A percentile compares a stretch with the other conserved stretches of the same genome.
Conservation (phyloP, 2,888 invertebrate genomes). For the Epirrhoe tristata region DNA sequence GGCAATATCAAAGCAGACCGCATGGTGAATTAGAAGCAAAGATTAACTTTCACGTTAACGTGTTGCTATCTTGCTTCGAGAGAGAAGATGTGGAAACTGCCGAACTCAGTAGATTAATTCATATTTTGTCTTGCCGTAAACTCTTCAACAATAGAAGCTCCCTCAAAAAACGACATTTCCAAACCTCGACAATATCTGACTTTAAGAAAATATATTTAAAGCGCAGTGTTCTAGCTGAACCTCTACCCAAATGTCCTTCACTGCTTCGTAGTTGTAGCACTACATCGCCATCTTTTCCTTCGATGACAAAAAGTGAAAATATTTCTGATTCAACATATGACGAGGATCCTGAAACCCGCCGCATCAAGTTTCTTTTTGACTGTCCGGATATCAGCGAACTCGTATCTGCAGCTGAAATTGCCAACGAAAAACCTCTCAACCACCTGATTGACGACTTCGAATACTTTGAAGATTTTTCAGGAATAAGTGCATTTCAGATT, state of each 20-base stretch:
- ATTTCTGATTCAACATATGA: constrained; percentile 43
- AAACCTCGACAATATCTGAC: constrained; percentile 59
- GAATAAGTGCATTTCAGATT: constrained; percentile 65
- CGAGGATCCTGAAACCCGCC: constrained; percentile 51
- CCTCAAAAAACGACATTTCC: constrained; percentile 61
- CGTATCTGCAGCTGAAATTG: constrained; percentile 73
- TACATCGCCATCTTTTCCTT: constrained; percentile 57
- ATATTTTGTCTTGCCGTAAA: constrained; percentile 74
- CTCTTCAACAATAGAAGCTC: constrained; percentile 76
- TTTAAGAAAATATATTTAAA: constrained; percentile 76
- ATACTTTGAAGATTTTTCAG: constrained; percentile 74
- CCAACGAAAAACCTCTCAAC: constrained; percentile 58
- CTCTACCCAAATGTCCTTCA: constrained; percentile 57
- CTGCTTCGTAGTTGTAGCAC: constrained; percentile 47
- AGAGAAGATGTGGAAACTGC: constrained; percentile 70
- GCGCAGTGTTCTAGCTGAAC: constrained; percentile 71
- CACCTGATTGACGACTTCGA: constrained; percentile 76
- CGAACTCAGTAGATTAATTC: constrained; percentile 68
- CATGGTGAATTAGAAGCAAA: constrained; percentile 66
- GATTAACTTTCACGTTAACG: constrained; percentile 73
- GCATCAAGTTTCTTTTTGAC: constrained; percentile 68
- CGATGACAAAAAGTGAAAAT: constrained; percentile 61
- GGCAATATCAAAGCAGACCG: constrained; percentile 56
- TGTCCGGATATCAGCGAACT: constrained; percentile 78
- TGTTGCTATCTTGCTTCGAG: constrained; percentile 72